Evolutionary conservation across 2,888 invertebrate species (phyloP).

Genomic region (Apamea anceps): DNA sequence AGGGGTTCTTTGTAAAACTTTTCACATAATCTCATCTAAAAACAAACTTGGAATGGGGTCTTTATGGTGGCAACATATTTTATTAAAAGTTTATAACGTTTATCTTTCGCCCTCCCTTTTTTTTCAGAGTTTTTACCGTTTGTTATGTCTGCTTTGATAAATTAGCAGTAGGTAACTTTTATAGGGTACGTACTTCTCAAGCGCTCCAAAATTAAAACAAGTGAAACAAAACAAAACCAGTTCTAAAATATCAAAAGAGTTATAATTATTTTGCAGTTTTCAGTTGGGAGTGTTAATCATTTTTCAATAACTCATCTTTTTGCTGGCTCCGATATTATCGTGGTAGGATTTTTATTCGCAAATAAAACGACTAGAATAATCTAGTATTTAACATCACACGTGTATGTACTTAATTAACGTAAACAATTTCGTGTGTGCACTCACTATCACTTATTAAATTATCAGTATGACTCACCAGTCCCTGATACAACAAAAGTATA

Average conservation of each 20-base stretch:
- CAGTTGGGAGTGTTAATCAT: neutral
- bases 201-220: neutral
- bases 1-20: constrained; percentile 23
- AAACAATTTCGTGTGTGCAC: constrained; percentile 7
- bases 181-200: neutral
- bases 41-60: constrained; percentile 17
- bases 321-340: neutral
- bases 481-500: constrained; percentile 5
- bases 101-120: constrained; percentile 4
- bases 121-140: constrained; percentile 1
- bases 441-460: constrained; percentile 1
- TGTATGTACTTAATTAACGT: constrained; percentile 6
- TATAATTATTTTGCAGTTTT: neutral
- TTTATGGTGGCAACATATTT: constrained; percentile 33
- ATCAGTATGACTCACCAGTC: constrained; percentile 23
- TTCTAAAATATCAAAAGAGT: constrained; percentile 21
- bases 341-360: neutral
- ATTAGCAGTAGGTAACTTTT: neutral
- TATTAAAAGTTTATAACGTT: constrained; percentile 30
- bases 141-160: constrained; percentile 15
- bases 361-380: neutral
- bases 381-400: neutral
- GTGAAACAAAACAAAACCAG: neutral
- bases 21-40: constrained; percentile 39
- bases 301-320: neutral